Percentiles rank a stretch among this genome's conserved stretches.
Evolutionary conservation across 2,113 vertebrate species (phyloP).

Genomic region (Myrmecophaga tridactyla): DNA sequence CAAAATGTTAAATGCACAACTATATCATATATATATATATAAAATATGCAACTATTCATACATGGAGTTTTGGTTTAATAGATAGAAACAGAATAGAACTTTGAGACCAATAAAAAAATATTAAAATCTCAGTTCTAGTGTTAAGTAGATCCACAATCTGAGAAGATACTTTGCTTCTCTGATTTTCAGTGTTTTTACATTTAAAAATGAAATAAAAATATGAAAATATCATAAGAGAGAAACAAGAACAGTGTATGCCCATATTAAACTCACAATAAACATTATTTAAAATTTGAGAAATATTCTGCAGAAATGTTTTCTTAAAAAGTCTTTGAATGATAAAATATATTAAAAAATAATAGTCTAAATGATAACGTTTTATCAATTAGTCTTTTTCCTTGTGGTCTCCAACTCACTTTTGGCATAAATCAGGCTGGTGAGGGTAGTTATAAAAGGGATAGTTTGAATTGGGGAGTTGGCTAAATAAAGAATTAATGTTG

Average conservation of each 20-base stretch:
- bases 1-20: neutral
- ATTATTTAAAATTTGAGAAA: conserved; percentile 7
- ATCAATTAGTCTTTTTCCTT: neutral
- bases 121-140: neutral
- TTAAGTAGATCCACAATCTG: neutral
- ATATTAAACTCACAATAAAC: neutral
- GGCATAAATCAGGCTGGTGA: neutral
- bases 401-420: neutral
- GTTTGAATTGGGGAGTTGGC: neutral
- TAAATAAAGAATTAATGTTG: neutral
- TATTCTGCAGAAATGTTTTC: neutral
- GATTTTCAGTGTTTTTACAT: neutral
- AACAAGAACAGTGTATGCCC: neutral
- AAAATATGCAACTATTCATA: neutral
- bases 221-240: neutral
- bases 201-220: neutral
- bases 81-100: neutral
- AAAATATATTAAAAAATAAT: neutral
- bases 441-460: neutral
- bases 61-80: neutral
- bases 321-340: neutral
- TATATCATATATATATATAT: neutral
- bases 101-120: neutral
- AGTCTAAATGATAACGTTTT: neutral
- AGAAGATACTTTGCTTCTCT: neutral